phyloP scores from a whole-genome alignment of 2,888 invertebrate genomes.

The Agonum fuliginosum region DNA sequence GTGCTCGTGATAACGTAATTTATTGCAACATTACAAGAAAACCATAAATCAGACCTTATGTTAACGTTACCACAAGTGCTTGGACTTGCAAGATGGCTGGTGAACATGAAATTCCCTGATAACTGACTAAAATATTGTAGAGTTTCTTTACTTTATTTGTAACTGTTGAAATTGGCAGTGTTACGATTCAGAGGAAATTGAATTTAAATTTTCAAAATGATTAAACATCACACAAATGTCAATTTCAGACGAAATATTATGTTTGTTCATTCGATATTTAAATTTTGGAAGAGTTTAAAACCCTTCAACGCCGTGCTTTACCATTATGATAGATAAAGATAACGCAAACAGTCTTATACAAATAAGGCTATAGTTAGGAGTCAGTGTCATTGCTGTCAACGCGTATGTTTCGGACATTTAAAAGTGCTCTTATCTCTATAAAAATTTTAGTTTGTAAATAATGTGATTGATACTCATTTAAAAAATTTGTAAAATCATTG shows the following conservation, averaged over 20 bases:
- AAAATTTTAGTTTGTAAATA: too few species aligned
- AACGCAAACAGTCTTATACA: too few species aligned
- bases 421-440: too few species aligned
- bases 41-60: constrained; percentile 28
- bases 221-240: background rate
- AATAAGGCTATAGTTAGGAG: too few species aligned
- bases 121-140: background rate
- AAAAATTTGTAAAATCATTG: too few species aligned
- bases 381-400: too few species aligned
- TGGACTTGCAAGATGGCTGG: constrained; percentile 12
- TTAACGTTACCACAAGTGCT: background rate
- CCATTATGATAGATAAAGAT: too few species aligned
- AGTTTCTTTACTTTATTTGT: constrained; percentile 17
- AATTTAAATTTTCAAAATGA: background rate
- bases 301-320: too few species aligned
- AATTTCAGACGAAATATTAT: constrained; percentile 6
- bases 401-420: too few species aligned
- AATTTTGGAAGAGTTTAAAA: too few species aligned
- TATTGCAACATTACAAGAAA: constrained; percentile 40
- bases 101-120: constrained; percentile 19
- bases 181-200: background rate
- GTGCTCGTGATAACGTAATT: constrained; percentile 22
- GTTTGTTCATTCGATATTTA: background rate
- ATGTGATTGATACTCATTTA: too few species aligned
- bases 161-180: background rate